These are phyloP conservation scores for Colaptes auratus DNA, from an alignment of 2,113 vertebrate genomes.

Conservation along the genomic window DNA sequence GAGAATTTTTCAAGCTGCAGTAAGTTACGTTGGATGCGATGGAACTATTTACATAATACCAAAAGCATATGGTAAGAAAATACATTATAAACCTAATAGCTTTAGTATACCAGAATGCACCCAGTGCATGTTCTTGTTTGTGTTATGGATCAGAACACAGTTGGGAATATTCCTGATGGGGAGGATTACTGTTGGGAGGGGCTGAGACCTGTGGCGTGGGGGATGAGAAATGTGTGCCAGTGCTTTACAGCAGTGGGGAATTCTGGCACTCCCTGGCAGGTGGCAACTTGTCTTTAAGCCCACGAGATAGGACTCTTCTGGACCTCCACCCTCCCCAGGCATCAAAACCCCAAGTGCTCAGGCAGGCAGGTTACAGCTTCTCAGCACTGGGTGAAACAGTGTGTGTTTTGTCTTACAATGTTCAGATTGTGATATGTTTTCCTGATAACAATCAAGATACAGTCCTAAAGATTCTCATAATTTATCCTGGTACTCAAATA, in stretches of 20 bases:
- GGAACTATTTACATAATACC: constrained; percentile 86
- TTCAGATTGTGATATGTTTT: background rate
- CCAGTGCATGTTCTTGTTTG: rapidly evolving
- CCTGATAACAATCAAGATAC: background rate
- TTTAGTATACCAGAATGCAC: background rate
- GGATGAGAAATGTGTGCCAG: rapidly evolving
- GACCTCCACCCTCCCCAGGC: background rate
- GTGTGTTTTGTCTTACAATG: background rate
- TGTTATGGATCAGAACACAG: background rate
- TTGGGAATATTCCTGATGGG: background rate
- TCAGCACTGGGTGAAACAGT: background rate
- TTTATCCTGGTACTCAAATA: background rate
- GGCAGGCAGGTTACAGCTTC: background rate
- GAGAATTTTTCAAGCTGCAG: constrained; percentile 71
- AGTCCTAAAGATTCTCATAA: background rate
- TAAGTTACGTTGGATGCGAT: constrained; percentile 83
- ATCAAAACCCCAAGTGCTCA: rapidly evolving
- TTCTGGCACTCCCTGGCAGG: rapidly evolving
- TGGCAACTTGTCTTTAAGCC: background rate
- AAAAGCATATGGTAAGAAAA: constrained; percentile 68
- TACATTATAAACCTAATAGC: background rate
- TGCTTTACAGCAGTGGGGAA: background rate
- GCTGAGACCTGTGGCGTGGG: background rate
- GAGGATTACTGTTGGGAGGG: background rate
- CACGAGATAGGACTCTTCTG: background rate